Conservation (phyloP, 2,797 vertebrate species). For the Linurgus olivaceus region DNA sequence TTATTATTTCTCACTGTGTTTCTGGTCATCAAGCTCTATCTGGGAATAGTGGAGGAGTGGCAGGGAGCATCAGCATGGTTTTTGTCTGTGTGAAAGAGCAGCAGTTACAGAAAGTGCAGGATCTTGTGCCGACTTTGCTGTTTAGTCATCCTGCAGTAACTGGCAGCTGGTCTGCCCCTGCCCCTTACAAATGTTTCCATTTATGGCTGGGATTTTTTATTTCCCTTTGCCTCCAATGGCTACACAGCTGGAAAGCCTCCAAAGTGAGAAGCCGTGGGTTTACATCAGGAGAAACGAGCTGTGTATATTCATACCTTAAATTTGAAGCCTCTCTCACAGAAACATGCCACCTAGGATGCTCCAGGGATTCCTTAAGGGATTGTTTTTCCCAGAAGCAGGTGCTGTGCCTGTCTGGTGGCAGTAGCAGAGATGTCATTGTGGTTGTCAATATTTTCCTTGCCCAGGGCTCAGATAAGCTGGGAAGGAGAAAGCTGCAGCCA, state of each 20-base stretch:
- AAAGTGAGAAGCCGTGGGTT: background rate
- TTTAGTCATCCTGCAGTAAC: conserved; percentile 39
- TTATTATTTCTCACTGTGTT: background rate
- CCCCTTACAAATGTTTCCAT: conserved; percentile 60
- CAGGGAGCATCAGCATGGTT: background rate
- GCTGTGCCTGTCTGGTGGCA: background rate
- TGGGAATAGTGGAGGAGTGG: background rate
- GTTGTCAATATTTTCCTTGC: background rate
- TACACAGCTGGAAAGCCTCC: conserved; percentile 35
- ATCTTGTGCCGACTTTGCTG: background rate
- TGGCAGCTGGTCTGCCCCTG: background rate
- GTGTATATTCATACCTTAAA: background rate
- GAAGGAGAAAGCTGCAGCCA: background rate
- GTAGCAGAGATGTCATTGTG: background rate
- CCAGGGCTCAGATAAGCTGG: background rate
- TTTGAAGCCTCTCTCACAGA: background rate
- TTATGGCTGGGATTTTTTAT: conserved; percentile 60
- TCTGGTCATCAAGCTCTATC: background rate
- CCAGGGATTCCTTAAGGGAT: background rate
- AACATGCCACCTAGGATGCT: background rate
- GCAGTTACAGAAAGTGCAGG: background rate
- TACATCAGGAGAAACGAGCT: background rate
- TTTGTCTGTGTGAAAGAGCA: background rate
- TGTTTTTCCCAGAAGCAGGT: background rate
- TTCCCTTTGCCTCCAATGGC: background rate